phyloP scores from a whole-genome alignment of 2,888 invertebrate species.

The Ametastegia equiseti region DNA sequence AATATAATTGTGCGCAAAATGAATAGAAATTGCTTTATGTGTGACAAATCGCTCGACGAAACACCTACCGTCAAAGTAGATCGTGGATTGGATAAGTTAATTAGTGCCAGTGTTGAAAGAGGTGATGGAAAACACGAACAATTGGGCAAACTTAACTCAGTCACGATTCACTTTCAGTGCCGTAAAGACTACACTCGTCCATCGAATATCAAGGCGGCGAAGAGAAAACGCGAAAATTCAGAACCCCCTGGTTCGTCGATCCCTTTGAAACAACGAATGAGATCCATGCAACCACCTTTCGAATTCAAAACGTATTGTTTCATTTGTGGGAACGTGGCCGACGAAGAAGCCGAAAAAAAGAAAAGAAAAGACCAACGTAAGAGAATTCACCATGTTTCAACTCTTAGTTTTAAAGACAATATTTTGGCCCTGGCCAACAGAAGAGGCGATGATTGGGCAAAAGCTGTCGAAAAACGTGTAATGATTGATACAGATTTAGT shows the following conservation, averaged over 20 bases:
- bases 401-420: slow-evolving; percentile 48
- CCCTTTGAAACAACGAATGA: slow-evolving; percentile 32
- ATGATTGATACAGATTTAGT: slow-evolving; percentile 62
- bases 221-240: slow-evolving; percentile 15
- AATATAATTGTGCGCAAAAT: no score
- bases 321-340: not conserved
- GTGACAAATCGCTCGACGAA: no score
- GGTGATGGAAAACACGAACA: slow-evolving; percentile 19
- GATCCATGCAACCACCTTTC: no score
- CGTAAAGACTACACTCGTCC: slow-evolving; percentile 42
- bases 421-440: slow-evolving; percentile 24
- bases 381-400: slow-evolving; percentile 32
- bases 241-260: slow-evolving; percentile 20
- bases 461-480: slow-evolving; percentile 63
- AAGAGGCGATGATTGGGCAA: slow-evolving; percentile 58
- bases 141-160: slow-evolving; percentile 12
- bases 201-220: slow-evolving; percentile 18
- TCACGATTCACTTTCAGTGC: slow-evolving; percentile 15
- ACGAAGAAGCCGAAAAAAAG: slow-evolving; percentile 31
- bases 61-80: no score
- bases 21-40: no score
- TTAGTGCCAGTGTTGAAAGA: slow-evolving; percentile 32
- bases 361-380: not conserved
- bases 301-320: not conserved
- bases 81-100: no score